A percentile compares a stretch with the other conserved stretches of the same genome.
These are phyloP conservation scores for Drosophila falleni DNA, from an alignment of 2,888 invertebrate genomes.

Conservation along the genomic window DNA sequence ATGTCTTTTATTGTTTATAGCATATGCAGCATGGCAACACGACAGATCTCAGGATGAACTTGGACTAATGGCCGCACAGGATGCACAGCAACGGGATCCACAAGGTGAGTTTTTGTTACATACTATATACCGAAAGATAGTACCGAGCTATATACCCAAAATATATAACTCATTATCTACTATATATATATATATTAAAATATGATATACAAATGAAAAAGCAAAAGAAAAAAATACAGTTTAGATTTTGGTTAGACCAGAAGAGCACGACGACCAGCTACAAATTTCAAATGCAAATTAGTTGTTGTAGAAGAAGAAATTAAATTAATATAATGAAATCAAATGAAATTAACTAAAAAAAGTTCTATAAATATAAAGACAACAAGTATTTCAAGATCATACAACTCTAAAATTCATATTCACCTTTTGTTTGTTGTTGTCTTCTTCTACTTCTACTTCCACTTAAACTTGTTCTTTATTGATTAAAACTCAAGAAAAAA, in stretches of 20 bases:
- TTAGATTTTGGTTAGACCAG: slow-evolving; percentile 60
- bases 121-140: slow-evolving; percentile 55
- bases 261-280: slow-evolving; percentile 62
- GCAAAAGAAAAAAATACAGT: slow-evolving; percentile 67
- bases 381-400: slow-evolving; percentile 45
- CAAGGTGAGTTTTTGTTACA: slow-evolving; percentile 91
- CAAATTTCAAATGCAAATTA: slow-evolving; percentile 63
- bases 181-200: slow-evolving; percentile 42
- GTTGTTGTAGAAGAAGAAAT: slow-evolving; percentile 40
- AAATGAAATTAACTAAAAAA: slow-evolving; percentile 18
- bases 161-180: slow-evolving; percentile 34
- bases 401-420: slow-evolving; percentile 44
- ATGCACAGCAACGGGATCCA: slow-evolving; percentile 91
- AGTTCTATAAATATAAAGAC: slow-evolving; percentile 21
- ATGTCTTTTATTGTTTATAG: slow-evolving; percentile 86
- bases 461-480: slow-evolving; percentile 12
- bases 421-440: slow-evolving; percentile 18
- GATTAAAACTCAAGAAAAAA: slow-evolving; percentile 9
- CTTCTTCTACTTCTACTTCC: slow-evolving; percentile 15
- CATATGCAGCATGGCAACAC: slow-evolving; percentile 94
- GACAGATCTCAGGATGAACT: slow-evolving; percentile 94
- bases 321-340: not conserved
- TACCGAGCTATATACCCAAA: slow-evolving; percentile 42
- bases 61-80: slow-evolving; percentile 92
- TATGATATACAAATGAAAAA: slow-evolving; percentile 78